Conservation (phyloP, 1,140 invertebrate species). For the Charaxes varanes region DNA sequence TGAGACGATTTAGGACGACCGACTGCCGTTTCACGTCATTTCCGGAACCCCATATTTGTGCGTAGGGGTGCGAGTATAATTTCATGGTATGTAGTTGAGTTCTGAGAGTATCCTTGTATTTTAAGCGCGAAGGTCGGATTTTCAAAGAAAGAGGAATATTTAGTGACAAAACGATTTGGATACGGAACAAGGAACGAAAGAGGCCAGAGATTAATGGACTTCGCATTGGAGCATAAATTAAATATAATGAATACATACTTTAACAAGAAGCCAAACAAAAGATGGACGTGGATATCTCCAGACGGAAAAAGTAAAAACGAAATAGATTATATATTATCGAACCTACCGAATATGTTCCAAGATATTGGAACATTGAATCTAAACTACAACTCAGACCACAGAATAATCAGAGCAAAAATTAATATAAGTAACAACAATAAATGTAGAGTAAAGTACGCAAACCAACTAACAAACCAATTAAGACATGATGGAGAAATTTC, state of each 20-base stretch:
- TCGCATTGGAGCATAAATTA: background rate
- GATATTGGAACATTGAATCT: slow-evolving; percentile 2
- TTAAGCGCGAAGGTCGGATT: background rate
- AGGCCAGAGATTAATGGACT: background rate
- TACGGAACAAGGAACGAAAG: background rate
- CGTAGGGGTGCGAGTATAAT: no score
- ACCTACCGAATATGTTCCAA: background rate
- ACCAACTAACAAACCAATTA: background rate
- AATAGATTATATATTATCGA: background rate
- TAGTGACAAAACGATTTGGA: background rate
- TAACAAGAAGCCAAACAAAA: background rate
- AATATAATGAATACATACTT: background rate
- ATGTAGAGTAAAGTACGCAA: slow-evolving; percentile 2
- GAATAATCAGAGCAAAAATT: slow-evolving; percentile 2
- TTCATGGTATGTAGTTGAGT: no score
- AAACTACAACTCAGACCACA: slow-evolving; percentile 9
- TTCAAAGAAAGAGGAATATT: background rate
- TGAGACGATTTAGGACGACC: no score
- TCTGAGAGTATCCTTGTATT: no score
- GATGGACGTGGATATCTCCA: background rate
- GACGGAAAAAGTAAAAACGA: background rate
- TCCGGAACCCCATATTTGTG: no score
- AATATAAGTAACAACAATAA: slow-evolving; percentile 3
- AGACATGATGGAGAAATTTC: background rate
- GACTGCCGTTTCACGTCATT: no score